Conservation (phyloP, 2,113 vertebrate genomes). For the Turnix velox region DNA sequence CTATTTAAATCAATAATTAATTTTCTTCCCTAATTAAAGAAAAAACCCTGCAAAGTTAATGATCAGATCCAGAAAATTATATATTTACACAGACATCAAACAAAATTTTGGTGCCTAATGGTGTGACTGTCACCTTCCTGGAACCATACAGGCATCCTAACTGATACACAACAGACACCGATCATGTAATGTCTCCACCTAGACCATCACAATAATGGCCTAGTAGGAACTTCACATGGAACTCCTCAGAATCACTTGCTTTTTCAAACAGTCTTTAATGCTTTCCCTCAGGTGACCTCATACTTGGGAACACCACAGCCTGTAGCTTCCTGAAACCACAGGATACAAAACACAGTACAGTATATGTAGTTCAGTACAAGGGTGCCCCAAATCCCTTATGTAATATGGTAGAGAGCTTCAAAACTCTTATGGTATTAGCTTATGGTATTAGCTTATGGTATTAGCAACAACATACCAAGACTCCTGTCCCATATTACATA, state of each 20-base stretch:
- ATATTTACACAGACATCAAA: not conserved
- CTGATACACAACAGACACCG: not conserved
- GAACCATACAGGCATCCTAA: not conserved
- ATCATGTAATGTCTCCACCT: not conserved
- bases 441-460: not conserved
- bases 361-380: not conserved
- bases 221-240: not conserved
- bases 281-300: not conserved
- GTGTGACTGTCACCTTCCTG: not conserved
- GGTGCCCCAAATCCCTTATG: not conserved
- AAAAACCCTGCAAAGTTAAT: not conserved
- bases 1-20: not conserved
- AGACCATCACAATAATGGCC: not conserved
- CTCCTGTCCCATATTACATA: not conserved
- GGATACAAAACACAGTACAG: not conserved
- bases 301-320: not conserved
- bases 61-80: not conserved
- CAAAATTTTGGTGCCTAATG: not conserved
- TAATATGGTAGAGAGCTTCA: not conserved
- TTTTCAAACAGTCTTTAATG: not conserved
- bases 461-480: not conserved
- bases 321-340: not conserved
- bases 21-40: not conserved
- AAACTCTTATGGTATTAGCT: not conserved
- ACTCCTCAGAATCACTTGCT: not conserved